Conservation (phyloP, 2,888 invertebrate genomes). For the Frankliniella fusca region DNA sequence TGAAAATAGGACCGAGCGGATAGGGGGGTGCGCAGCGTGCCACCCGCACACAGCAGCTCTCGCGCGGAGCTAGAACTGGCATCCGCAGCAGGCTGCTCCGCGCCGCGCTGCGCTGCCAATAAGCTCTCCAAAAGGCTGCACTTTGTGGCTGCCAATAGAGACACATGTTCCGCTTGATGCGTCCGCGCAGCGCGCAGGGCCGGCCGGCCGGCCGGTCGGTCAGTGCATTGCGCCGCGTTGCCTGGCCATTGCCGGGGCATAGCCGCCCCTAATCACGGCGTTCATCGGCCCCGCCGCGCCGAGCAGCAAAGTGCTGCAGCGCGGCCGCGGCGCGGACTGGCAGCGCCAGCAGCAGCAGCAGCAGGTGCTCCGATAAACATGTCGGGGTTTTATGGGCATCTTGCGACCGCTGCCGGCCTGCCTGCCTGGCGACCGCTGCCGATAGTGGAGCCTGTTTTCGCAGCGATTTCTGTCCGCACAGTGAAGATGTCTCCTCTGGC, state of each 20-base stretch:
- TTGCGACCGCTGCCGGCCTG: background rate
- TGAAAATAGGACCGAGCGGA: too few relatives aligned
- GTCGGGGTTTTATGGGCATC: constrained; percentile 24
- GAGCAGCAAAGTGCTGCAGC: background rate
- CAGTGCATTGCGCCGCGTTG: background rate
- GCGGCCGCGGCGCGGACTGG: too few relatives aligned
- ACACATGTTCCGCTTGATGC: constrained; percentile 15
- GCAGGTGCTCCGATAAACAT: constrained; percentile 13
- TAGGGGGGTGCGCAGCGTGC: too few relatives aligned
- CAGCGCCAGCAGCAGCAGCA: too few relatives aligned
- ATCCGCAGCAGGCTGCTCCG: background rate
- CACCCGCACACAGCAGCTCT: background rate
- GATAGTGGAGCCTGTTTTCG: background rate
- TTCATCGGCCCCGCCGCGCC: background rate
- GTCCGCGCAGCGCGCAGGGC: background rate
- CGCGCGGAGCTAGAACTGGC: background rate
- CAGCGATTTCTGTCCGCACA: background rate
- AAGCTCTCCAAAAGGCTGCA: too few relatives aligned
- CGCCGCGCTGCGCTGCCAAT: background rate
- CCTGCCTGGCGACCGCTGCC: background rate
- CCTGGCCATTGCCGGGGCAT: background rate
- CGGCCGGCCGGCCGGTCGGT: too few relatives aligned
- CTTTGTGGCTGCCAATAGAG: constrained; percentile 4
- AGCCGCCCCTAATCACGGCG: background rate
- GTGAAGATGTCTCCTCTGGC: background rate